Evolutionary conservation across 2,113 vertebrate genomes (phyloP), one percentile per base, ranked within the genome.

Genomic region (Zosterops borbonicus): DNA sequence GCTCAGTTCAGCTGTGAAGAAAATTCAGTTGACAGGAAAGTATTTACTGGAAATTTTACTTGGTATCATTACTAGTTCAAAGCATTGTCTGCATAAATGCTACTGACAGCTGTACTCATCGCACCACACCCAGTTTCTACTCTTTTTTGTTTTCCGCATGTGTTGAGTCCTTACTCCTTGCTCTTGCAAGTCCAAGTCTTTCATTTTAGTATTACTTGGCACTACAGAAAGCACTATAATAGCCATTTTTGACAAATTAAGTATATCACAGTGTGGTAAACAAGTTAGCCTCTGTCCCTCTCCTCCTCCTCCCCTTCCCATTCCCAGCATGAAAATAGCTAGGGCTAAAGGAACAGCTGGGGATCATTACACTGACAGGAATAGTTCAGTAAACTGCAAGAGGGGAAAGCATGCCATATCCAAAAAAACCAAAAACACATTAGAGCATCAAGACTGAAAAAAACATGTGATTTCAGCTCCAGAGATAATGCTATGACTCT

Each of bases 291-390:
- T 91, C 80, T 93, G 83, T 91, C 71, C 63, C 70, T 91, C 83
- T 94, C 89, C 56, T 82, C 91, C 56, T 82, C 91, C 86, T 85
- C 89, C 96, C 94, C 85, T 87, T 87, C 75, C 90, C 90, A 83
- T 91, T 90, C 94, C 64, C 78, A 92, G 91, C 86, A 94, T 89
- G 95, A 95, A 97, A 97, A 97, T 94, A 97, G 91, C 88, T 50
- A 96, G 92, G 95, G 96, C 95, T 97, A 96, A 94, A 96, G 96
- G 90, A 98, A 97, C 98, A 98, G 98, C 97, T 98, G 98, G 96
- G 96, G 97, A 97, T 97, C 98, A 97, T 97, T 97, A 97, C 95
- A 91, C 95, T 24, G 97, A 98, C 97, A 97, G 97, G 96, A 98
- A 98, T 98, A 98, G 97, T 97, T 97, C 93, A 93, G 95, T 97